Percentiles rank a stretch among this genome's conserved stretches.
These are phyloP conservation scores for Helleia helle DNA, from an alignment of 2,888 invertebrate species.

Conservation along the genomic window DNA sequence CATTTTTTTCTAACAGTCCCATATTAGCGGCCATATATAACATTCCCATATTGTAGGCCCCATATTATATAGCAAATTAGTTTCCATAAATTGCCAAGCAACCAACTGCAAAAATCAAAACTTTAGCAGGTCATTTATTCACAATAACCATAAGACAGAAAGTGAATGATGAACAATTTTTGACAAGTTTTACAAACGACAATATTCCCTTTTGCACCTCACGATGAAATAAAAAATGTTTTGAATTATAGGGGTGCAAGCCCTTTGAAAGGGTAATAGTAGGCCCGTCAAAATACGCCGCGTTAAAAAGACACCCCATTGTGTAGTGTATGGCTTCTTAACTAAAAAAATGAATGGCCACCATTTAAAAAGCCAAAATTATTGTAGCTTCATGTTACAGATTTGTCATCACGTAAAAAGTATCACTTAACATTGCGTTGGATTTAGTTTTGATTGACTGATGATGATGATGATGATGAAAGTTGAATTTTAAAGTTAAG, in stretches of 20 bases:
- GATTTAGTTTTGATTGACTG: no score
- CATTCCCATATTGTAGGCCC: no score
- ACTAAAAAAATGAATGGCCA: slow-evolving; percentile 57
- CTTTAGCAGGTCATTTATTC: no score
- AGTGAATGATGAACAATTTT: not conserved
- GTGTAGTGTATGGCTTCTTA: slow-evolving; percentile 63
- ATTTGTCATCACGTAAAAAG: no score
- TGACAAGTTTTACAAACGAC: slow-evolving; percentile 13
- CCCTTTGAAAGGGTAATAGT: slow-evolving; percentile 47
- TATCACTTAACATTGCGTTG: no score
- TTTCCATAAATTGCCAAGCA: no score
- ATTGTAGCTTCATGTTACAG: slow-evolving; percentile 40
- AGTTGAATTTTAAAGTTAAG: no score
- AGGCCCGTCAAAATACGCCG: slow-evolving; percentile 52
- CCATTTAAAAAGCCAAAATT: slow-evolving; percentile 60
- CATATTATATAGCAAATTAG: no score
- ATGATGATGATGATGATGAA: no score
- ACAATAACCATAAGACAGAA: not conserved
- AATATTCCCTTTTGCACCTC: slow-evolving; percentile 21
- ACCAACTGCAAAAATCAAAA: no score
- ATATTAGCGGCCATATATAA: no score
- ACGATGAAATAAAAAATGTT: slow-evolving; percentile 22
- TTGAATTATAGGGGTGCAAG: slow-evolving; percentile 30
- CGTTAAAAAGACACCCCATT: slow-evolving; percentile 68
- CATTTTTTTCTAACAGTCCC: no score